Conservation (phyloP, 1,140 invertebrate genomes). For the Drosophila micromelanica region DNA sequence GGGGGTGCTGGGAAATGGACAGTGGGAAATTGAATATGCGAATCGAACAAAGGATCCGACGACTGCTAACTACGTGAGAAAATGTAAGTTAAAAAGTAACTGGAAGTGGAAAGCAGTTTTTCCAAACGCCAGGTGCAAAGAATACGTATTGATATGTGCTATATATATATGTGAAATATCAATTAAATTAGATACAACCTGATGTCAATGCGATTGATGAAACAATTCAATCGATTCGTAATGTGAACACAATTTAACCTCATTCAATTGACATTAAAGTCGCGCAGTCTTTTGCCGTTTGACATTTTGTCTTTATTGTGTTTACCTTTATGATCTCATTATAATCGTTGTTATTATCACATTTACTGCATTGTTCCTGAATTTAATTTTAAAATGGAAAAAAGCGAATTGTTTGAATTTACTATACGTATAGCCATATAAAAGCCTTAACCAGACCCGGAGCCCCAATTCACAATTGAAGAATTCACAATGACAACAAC, state of each 20-base stretch:
- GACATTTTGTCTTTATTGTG: slow-evolving; percentile 46
- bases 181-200: slow-evolving; percentile 19
- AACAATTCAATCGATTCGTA: slow-evolving; percentile 56
- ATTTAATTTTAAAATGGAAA: slow-evolving; percentile 77
- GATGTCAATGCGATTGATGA: slow-evolving; percentile 1
- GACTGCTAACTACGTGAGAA: slow-evolving; percentile 38
- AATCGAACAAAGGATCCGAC: slow-evolving; percentile 34
- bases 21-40: slow-evolving; percentile 34
- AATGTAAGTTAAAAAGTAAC: slow-evolving; percentile 16
- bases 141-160: background rate
- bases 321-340: slow-evolving; percentile 66
- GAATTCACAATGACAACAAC: slow-evolving; percentile 57
- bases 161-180: background rate
- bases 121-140: slow-evolving; percentile 23
- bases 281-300: slow-evolving; percentile 32
- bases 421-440: slow-evolving; percentile 16
- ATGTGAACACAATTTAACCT: slow-evolving; percentile 49
- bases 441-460: slow-evolving; percentile 41
- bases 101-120: background rate
- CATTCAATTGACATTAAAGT: slow-evolving; percentile 47
- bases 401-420: slow-evolving; percentile 46
- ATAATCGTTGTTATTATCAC: slow-evolving; percentile 64
- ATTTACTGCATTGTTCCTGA: slow-evolving; percentile 66
- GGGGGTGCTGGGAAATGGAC: slow-evolving; percentile 22
- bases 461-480: slow-evolving; percentile 73